Conservation (phyloP, 2,888 invertebrate genomes). For the Dendrolimus pini region DNA sequence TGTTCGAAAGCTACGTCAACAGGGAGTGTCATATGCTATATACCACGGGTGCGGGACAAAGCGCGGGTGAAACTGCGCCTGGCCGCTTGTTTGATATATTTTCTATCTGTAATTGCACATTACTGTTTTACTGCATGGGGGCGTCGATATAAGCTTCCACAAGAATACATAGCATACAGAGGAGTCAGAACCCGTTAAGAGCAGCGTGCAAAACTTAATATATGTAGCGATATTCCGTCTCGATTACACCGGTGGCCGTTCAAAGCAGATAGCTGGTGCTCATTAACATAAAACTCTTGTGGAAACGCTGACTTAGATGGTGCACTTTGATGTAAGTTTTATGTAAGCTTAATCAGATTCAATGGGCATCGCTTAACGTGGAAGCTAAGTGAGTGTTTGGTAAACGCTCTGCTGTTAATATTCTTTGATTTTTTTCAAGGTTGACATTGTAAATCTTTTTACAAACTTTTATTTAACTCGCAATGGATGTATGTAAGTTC, state of each 20-base stretch:
- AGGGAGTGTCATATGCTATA: no score
- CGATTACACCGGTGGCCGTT: neutral
- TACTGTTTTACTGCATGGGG: no score
- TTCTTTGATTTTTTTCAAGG: neutral
- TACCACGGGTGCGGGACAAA: no score
- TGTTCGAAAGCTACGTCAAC: no score
- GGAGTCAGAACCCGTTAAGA: neutral
- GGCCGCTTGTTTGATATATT: no score
- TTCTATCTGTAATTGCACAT: no score
- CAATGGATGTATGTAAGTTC: no score
- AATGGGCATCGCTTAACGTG: neutral
- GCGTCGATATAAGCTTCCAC: no score
- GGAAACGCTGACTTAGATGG: neutral
- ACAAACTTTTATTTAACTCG: no score
- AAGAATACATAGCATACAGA: neutral
- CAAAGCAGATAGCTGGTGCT: neutral
- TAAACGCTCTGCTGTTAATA: neutral
- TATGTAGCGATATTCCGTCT: neutral
- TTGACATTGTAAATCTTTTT: no score
- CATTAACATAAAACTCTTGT: neutral
- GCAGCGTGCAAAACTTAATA: neutral
- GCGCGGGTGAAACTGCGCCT: no score
- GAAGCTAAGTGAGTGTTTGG: neutral
- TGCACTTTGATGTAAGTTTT: neutral
- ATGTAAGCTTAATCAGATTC: neutral